Evolutionary conservation across 2,888 invertebrate species (phyloP), one percentile per base, ranked within the genome.

Genomic region (Chrysodeixis includens): DNA sequence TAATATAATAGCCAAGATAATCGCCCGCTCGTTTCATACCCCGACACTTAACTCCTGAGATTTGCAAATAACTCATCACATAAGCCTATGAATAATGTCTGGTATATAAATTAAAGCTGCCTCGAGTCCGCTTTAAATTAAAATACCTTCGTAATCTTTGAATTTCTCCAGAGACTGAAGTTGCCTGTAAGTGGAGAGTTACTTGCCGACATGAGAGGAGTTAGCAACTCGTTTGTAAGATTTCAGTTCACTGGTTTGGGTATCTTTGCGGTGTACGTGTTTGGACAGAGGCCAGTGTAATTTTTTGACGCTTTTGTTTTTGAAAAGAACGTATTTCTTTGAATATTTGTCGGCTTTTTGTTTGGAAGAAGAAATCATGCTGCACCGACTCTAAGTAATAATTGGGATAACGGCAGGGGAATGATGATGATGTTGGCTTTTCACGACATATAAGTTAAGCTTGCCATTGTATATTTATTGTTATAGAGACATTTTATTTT

Each of bases 51-150:
- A 51, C 30, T 53, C 30, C 52, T 9, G 40, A 61, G 57, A 71
- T 71, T 74, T 58, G 61, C 62, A 59, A 65, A 67, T 76, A 79
- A 65, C 76, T 76, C 69, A 75, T 78, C 62, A 65, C 56, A 10
- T 20, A 46, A 16, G 40, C 22, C 40, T 69, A 76, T 68, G 64
- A 70, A 66, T 75, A 75, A 78, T 64, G 57, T 32, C 54, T 59
- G 53, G 68, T 60, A 55, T 62, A 35, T 74, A 76, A 75, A 75
- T 71, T 62, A 76, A 71, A 62, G 56, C 26, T 62, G 46, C 40
- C 40, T 66, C 60, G 59, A 30, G 54, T 52, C 18, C 26, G 56
- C 32, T 71, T 71, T 55, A 53, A 76, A 76, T 74, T 76, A 66
- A 76, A 62, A 74, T 55, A 62, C 56, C 53, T 70, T 26, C 16